Conservation (phyloP, 1,140 invertebrate genomes). For the Neodiprion fabricii region DNA sequence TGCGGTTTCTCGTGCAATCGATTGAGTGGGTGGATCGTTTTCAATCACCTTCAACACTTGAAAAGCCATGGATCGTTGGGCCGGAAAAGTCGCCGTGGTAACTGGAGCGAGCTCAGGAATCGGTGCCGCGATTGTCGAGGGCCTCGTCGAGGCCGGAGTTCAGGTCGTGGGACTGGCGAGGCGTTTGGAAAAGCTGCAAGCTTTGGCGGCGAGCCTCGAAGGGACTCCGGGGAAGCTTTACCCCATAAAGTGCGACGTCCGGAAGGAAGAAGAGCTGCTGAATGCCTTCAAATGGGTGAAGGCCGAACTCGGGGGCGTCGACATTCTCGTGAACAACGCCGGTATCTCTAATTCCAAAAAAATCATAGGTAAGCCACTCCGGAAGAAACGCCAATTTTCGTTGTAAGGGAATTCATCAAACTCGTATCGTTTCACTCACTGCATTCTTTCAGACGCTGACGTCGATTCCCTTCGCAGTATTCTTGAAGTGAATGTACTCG, state of each 20-base stretch:
- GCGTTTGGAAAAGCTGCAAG: slow-evolving; percentile 59
- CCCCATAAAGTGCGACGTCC: slow-evolving; percentile 63
- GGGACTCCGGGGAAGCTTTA: slow-evolving; percentile 39
- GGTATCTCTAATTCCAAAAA: slow-evolving; percentile 57
- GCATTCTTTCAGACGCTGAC: slow-evolving; percentile 45
- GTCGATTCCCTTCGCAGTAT: slow-evolving; percentile 45
- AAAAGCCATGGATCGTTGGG: slow-evolving; percentile 64
- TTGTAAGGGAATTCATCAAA: neutral
- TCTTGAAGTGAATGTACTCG: slow-evolving; percentile 57
- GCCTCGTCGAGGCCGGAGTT: slow-evolving; percentile 63
- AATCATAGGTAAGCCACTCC: slow-evolving; percentile 47
- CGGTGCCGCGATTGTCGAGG: slow-evolving; percentile 55
- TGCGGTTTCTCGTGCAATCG: neutral
- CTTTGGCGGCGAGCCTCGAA: slow-evolving; percentile 30
- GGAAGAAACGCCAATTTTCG: neutral
- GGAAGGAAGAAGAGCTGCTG: slow-evolving; percentile 67
- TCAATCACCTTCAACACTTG: neutral
- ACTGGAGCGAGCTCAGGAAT: slow-evolving; percentile 70
- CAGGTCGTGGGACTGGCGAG: slow-evolving; percentile 66
- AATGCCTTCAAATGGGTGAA: slow-evolving; percentile 70
- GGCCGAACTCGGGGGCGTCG: slow-evolving; percentile 67
- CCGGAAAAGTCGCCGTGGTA: slow-evolving; percentile 66
- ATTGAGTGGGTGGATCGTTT: neutral
- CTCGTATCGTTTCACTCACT: slow-evolving; percentile 19
- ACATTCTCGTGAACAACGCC: slow-evolving; percentile 80